These are phyloP conservation scores for Gymnothorax reevesii DNA, from an alignment of 2,797 vertebrate genomes.

Conservation along the genomic window DNA sequence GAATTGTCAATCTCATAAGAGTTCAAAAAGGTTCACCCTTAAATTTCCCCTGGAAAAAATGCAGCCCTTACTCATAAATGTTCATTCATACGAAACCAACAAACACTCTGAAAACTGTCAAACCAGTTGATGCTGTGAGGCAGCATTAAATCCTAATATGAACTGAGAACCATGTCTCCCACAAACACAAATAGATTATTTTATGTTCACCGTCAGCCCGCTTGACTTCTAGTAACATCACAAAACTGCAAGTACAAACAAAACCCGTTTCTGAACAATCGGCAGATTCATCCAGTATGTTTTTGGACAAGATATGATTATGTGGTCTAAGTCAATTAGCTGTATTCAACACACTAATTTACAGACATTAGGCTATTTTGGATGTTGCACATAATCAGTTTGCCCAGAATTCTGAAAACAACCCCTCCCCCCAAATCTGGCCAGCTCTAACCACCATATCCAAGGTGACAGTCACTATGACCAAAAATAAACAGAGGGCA, in stretches of 20 bases:
- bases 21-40: not conserved
- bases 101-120: too few relatives aligned
- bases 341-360: too few relatives aligned
- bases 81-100: not conserved
- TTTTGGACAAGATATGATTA: not conserved
- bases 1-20: not conserved
- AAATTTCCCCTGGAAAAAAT: not conserved
- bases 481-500: not conserved
- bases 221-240: too few relatives aligned
- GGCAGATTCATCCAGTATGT: not conserved
- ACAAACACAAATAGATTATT: not conserved
- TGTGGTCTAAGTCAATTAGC: too few relatives aligned
- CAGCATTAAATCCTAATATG: not conserved
- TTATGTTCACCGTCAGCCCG: not conserved
- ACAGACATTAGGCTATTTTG: not conserved
- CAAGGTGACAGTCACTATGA: not conserved
- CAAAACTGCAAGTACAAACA: not conserved
- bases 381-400: not conserved
- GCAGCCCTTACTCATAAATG: not conserved
- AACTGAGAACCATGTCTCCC: not conserved
- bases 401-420: not conserved
- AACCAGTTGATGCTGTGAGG: not conserved
- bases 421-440: not conserved
- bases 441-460: not conserved
- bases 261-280: too few relatives aligned